A percentile compares a stretch with the other conserved stretches of the same genome.
Evolutionary conservation across 92 coral and sea anemone genomes (phyloP).

Genomic region (Heteractis magnifica): DNA sequence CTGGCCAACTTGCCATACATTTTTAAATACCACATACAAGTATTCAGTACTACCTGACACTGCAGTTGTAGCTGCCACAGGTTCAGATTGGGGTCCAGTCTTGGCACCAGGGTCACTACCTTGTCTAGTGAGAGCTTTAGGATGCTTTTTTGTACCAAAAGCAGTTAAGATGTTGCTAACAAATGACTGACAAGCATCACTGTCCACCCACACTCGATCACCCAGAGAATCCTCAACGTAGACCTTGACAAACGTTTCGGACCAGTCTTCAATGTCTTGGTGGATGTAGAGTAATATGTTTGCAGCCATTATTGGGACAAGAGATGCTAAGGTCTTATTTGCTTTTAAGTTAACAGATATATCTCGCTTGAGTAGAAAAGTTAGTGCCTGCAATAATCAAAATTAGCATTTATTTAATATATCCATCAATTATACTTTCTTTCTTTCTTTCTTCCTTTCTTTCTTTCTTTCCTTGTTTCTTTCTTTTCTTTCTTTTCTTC

Average conservation of each 20-base stretch:
- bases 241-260: conserved; percentile 87
- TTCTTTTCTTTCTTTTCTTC: no score
- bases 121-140: conserved; percentile 55
- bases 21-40: not conserved
- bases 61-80: conserved; percentile 12
- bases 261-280: conserved; percentile 97
- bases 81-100: conserved; percentile 10
- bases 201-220: conserved; percentile 95
- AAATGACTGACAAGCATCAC: conserved; percentile 85
- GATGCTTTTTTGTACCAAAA: conserved; percentile 80
- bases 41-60: conserved; percentile 11
- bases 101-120: conserved; percentile 63
- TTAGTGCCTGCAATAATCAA: conserved; percentile 65
- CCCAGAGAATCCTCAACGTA: conserved; percentile 96
- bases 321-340: conserved; percentile 64
- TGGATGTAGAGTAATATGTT: conserved; percentile 78
- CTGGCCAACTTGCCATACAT: no score
- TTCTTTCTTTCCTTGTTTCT: no score
- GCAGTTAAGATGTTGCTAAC: conserved; percentile 92
- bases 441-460: no score
- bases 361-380: conserved; percentile 82
- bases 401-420: no score
- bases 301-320: conserved; percentile 89
- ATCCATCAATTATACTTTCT: no score
- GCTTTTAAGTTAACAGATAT: conserved; percentile 73